Base-by-base conservation (phyloP, 2,113 vertebrate species). In the Prionailurus bengalensis region DNA sequence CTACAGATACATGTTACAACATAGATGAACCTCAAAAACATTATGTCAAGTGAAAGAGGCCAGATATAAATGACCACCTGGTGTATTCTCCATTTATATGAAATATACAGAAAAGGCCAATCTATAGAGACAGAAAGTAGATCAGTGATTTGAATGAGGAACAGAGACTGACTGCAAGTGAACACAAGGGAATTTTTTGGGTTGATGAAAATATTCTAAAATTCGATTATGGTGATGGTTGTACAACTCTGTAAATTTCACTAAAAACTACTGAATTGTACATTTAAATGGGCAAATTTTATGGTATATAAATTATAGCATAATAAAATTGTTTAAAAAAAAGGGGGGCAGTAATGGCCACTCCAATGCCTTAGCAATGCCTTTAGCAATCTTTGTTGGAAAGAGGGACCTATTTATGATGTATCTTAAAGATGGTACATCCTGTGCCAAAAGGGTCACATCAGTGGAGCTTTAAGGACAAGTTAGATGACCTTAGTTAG, bases 161-260 rank as follows among this genome's bases (percentile, higher is more conserved):
- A 89, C 25, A 23, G 31, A 96, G 31, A 63, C 0, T 91, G 48
- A 76, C 29, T 71, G 7, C 23, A 73, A 51, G 16, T 55, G n/a
- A 58, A 21, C 1, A 87, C 12, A 51, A 51, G 4, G 3, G 42
- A 87, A 87, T 4, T 68, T 94, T 86, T 2, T 78, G 53, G 42
- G 61, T 82, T 89, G 82, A 95, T 48, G 12, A 81, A 96, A 95
- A 96, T 66, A 15, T 36, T 84, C n/a, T 71, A 94, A 71, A 94
- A 83, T 33, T 91, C 17, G 25, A 65, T 31, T 29, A n/a, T 73
- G 33, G 31, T 31, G 21, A 63, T 70, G 16, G 27, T 2, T 73
- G 36, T 9, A 91, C 5, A 79, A 25, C 5, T 89, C 17, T 80
- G 25, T 36, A 93, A 80, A 92, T 39, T 81, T 89, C 73, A 94